Conservation (phyloP, 2,113 vertebrate genomes). For the Oreochromis niloticus region DNA sequence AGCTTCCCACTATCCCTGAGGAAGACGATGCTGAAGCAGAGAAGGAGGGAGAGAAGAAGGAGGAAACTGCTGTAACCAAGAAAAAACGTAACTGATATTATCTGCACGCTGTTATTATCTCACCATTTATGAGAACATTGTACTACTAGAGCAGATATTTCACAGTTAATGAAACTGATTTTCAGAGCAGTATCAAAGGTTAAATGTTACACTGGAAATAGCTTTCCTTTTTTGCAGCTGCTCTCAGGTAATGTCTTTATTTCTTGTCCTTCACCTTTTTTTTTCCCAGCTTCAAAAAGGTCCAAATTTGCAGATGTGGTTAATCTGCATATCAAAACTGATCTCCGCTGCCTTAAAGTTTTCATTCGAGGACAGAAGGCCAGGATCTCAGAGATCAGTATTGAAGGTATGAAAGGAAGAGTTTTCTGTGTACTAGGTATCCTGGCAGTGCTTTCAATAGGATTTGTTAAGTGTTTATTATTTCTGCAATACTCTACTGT, state of each 20-base stretch:
- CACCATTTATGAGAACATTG: neutral
- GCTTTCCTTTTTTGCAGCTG: neutral
- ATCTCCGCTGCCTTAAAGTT: constrained; percentile 86
- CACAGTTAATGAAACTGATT: neutral
- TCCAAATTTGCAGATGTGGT: constrained; percentile 82
- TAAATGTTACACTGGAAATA: neutral
- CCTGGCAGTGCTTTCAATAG: neutral
- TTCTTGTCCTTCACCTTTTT: neutral
- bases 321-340: constrained; percentile 83
- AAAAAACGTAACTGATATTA: constrained; percentile 52
- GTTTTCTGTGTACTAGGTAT: neutral
- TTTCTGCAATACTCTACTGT: neutral
- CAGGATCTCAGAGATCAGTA: constrained; percentile 88
- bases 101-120: neutral
- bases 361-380: constrained; percentile 87
- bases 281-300: constrained; percentile 77
- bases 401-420: constrained; percentile 79
- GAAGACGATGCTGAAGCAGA: constrained; percentile 70
- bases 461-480: neutral
- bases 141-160: neutral
- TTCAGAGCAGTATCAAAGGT: neutral
- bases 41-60: constrained; percentile 75
- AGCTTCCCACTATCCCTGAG: constrained; percentile 58
- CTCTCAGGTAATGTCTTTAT: neutral
- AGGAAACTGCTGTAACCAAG: constrained; percentile 61